Evolutionary conservation across 2,113 vertebrate species (phyloP).

Genomic region (Ascaphus truei): DNA sequence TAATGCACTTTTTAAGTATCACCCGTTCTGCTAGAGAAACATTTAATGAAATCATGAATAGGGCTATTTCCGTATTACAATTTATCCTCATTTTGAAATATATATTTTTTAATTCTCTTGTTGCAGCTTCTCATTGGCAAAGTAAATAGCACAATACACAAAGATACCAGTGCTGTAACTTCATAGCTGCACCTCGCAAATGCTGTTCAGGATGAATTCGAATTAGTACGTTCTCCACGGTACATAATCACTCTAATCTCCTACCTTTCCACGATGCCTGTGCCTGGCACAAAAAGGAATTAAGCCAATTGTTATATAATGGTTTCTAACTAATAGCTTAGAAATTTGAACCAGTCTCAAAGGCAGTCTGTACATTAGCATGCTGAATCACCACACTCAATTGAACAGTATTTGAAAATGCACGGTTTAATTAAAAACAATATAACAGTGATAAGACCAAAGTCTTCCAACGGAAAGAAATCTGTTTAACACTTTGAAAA

Average conservation of each 20-base stretch:
- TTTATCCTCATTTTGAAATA: neutral
- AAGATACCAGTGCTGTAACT: too few species aligned
- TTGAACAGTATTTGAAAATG: neutral
- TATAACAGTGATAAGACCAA: neutral
- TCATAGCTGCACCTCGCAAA: neutral
- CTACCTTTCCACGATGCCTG: neutral
- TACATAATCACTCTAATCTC: neutral
- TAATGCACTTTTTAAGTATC: too few species aligned
- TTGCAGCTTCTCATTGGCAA: too few species aligned
- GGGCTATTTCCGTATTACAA: neutral
- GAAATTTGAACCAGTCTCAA: neutral
- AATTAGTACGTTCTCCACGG: neutral
- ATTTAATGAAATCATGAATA: neutral
- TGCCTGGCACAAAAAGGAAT: neutral
- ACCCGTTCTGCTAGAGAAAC: neutral
- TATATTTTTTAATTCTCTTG: neutral
- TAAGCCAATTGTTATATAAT: constrained; percentile 11
- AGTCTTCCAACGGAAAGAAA: neutral
- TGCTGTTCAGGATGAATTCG: neutral
- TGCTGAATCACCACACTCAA: neutral
- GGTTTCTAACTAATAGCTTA: constrained; percentile 4
- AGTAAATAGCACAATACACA: neutral
- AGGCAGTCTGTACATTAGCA: neutral
- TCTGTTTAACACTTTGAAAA: neutral
- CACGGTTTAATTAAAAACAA: constrained; percentile 1